Percentiles rank a stretch among this genome's conserved stretches.
Evolutionary conservation across 2,888 invertebrate species (phyloP).

Genomic region (Tinea trinotella): DNA sequence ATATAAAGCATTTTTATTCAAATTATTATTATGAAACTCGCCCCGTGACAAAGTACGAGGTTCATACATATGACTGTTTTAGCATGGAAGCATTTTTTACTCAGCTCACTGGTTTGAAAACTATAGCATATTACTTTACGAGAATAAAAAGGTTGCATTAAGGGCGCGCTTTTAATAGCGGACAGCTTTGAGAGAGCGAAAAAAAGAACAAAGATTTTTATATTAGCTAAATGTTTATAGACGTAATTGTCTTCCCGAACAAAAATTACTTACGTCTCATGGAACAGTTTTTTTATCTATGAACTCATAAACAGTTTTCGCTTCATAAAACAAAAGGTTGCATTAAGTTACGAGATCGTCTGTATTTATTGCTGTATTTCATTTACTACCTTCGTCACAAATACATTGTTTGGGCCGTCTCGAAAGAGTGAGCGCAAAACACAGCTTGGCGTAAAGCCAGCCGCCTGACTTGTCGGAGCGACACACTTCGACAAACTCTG

Average conservation of each 20-base stretch:
- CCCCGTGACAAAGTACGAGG: not conserved
- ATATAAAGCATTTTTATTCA: not conserved
- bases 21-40: not conserved
- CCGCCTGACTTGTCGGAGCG: conserved; percentile 6
- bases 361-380: conserved; percentile 9
- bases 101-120: not conserved
- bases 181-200: no score
- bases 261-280: not conserved
- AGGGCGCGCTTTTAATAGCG: not conserved
- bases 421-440: conserved; percentile 15
- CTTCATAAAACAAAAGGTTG: not conserved
- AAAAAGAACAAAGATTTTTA: no score
- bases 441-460: conserved; percentile 13
- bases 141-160: not conserved
- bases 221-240: no score
- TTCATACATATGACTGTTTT: not conserved
- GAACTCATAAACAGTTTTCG: not conserved
- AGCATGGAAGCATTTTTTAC: not conserved
- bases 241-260: not conserved
- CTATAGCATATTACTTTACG: not conserved
- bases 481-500: conserved; percentile 15
- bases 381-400: conserved; percentile 17
- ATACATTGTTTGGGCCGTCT: conserved; percentile 16
- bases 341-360: not conserved
- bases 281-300: not conserved